Conservation (phyloP, 1,140 invertebrate species). For the Lordiphosa mommai region DNA sequence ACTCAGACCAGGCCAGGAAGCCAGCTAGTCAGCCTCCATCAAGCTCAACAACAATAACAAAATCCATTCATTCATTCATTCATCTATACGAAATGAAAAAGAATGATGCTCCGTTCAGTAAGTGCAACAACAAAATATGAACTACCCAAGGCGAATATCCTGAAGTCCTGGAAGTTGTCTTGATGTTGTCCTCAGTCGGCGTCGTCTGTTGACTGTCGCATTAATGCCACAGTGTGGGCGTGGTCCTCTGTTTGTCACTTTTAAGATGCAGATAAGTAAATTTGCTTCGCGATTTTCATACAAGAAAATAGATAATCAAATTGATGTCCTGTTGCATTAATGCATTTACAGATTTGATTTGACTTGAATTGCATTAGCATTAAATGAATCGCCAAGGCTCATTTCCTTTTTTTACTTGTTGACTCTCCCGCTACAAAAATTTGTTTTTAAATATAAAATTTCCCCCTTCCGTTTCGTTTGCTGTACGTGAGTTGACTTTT, state of each 20-base stretch:
- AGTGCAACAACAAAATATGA: slow-evolving; percentile 11
- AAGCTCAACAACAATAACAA: neutral
- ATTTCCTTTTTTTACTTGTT: slow-evolving; percentile 7
- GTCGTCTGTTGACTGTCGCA: slow-evolving; percentile 1
- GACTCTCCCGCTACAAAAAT: slow-evolving; percentile 1
- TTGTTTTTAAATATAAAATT: neutral
- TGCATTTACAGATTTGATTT: slow-evolving; percentile 9
- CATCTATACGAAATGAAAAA: slow-evolving; percentile 3
- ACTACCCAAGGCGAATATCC: neutral
- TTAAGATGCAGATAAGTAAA: neutral
- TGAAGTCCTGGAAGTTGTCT: neutral
- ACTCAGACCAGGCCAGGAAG: neutral
- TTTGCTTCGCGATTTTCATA: slow-evolving; percentile 3
- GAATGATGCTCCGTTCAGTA: slow-evolving; percentile 1
- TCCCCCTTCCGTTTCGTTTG: neutral
- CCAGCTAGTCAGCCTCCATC: neutral
- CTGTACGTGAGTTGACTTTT: slow-evolving; percentile 7
- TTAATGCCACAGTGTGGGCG: neutral
- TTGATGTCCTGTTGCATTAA: slow-evolving; percentile 3
- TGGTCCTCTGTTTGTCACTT: slow-evolving; percentile 1
- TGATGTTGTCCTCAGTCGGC: neutral
- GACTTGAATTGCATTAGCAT: slow-evolving; percentile 4
- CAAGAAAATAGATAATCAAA: slow-evolving; percentile 5
- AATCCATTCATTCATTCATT: slow-evolving; percentile 5
- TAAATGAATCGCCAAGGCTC: slow-evolving; percentile 9